These are phyloP conservation scores for Acanthochromis polyacanthus DNA, from an alignment of 2,113 vertebrate species.

Conservation along the genomic window DNA sequence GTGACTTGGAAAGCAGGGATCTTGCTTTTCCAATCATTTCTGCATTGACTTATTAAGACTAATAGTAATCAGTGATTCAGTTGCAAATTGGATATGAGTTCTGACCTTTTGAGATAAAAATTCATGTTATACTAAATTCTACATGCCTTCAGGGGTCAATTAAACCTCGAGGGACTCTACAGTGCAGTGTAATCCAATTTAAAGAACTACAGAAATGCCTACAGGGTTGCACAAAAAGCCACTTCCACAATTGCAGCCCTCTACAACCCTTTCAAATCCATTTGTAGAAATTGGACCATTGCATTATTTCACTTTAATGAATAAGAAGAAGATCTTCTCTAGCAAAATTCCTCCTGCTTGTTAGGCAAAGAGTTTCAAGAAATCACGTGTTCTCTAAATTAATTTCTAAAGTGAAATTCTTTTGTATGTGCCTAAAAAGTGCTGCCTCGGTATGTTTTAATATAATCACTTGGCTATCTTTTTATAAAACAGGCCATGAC, in stretches of 20 bases:
- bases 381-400: neutral
- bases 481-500: neutral
- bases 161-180: neutral
- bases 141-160: neutral
- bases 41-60: neutral
- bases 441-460: neutral
- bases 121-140: neutral
- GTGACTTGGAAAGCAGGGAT: neutral
- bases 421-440: neutral
- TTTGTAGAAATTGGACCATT: constrained; percentile 8
- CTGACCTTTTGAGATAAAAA: constrained; percentile 9
- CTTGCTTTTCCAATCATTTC: neutral
- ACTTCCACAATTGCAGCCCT: constrained; percentile 5
- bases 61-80: neutral
- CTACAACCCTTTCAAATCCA: neutral
- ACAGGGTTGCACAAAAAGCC: constrained; percentile 6
- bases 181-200: constrained; percentile 25
- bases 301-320: neutral
- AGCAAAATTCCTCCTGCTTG: neutral
- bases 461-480: neutral
- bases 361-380: neutral
- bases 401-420: neutral
- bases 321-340: neutral
- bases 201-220: neutral
- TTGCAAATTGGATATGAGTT: neutral